phyloP scores from a whole-genome alignment of 1,140 invertebrate genomes.

The Ctenoplectra terminalis region DNA sequence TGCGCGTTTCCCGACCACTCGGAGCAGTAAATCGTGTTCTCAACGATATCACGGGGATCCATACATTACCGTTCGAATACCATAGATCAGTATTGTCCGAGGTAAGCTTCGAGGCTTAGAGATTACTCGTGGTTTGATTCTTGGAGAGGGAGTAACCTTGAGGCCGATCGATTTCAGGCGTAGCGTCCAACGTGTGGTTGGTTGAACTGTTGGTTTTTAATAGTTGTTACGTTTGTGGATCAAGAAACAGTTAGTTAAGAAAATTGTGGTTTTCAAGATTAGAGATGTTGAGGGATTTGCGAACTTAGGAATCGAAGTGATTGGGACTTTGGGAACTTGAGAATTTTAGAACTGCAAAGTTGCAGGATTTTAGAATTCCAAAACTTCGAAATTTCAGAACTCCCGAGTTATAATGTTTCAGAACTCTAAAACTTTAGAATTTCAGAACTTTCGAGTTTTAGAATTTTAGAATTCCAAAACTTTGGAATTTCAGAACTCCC shows the following conservation, averaged over 20 bases:
- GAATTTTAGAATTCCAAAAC: too few relatives aligned
- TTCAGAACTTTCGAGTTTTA: too few relatives aligned
- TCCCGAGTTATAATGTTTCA: too few relatives aligned
- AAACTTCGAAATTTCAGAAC: too few relatives aligned
- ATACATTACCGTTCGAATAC: conserved; percentile 6
- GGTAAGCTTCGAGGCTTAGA: conserved; percentile 11
- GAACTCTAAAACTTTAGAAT: too few relatives aligned
- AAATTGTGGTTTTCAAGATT: too few relatives aligned
- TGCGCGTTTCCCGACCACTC: neutral
- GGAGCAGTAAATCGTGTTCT: conserved; percentile 6
- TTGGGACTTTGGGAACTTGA: neutral
- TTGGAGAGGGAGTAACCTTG: neutral
- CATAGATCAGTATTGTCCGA: conserved; percentile 28
- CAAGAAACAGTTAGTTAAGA: too few relatives aligned
- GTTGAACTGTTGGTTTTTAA: neutral
- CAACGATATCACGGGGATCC: neutral
- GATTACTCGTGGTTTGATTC: conserved; percentile 2
- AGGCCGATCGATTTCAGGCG: neutral
- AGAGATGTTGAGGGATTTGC: neutral
- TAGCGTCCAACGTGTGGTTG: neutral
- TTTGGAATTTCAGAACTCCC: too few relatives aligned
- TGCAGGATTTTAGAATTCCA: too few relatives aligned
- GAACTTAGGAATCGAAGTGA: neutral
- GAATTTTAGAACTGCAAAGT: neutral
- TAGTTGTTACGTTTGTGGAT: neutral